A percentile compares a stretch with the other conserved stretches of the same genome.
Conservation (phyloP, 2,113 vertebrate genomes). For the Platysteira castanea region DNA sequence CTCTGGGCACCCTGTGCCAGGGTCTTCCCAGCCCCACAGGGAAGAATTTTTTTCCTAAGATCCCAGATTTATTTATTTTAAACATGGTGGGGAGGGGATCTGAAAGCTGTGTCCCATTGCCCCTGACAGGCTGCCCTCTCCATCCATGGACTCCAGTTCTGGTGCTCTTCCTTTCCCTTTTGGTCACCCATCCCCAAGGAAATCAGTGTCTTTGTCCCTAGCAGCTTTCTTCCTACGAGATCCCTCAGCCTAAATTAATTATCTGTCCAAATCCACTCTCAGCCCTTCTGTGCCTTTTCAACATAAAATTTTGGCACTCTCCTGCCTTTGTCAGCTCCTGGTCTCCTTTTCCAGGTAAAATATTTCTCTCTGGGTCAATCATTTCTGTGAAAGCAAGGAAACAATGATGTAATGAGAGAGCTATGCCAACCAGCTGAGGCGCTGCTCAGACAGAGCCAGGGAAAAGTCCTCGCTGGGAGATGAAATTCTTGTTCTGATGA, state of each 20-base stretch:
- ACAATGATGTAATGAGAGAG: constrained; percentile 16
- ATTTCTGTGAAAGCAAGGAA: constrained; percentile 1
- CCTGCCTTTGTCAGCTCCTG: neutral
- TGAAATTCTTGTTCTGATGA: neutral
- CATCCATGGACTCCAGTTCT: neutral
- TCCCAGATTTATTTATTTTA: neutral
- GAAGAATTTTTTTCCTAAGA: neutral
- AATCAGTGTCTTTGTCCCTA: neutral
- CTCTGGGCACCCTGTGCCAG: neutral
- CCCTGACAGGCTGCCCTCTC: neutral
- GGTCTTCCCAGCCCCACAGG: fast-evolving
- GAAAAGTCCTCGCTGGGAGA: neutral
- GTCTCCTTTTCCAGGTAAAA: constrained; percentile 39
- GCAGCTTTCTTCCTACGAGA: neutral
- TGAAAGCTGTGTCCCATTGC: neutral
- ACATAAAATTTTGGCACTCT: neutral
- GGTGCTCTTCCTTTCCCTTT: neutral
- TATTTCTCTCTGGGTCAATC: neutral
- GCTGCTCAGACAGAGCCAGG: neutral
- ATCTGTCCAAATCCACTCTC: neutral
- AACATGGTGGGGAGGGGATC: neutral
- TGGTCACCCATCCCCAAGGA: neutral
- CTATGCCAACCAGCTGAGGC: neutral
- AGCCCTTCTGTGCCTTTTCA: neutral
- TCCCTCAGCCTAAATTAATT: neutral